Conservation (phyloP, 2,888 invertebrate species). For the Leucozona laternaria region DNA sequence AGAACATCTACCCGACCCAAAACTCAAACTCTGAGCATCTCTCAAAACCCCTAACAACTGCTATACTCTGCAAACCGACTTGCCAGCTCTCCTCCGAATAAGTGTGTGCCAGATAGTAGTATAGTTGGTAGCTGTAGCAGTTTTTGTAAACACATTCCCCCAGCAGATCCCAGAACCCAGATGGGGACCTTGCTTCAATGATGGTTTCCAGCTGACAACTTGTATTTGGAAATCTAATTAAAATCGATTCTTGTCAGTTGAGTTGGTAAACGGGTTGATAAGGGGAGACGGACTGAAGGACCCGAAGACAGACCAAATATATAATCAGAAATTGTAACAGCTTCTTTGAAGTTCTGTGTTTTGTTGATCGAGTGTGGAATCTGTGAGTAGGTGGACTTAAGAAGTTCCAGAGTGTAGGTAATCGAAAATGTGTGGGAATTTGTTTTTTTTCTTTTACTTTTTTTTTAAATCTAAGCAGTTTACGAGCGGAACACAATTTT, state of each 20-base stretch:
- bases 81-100: constrained; percentile 16
- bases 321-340: constrained; percentile 61
- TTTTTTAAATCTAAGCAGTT: constrained; percentile 6
- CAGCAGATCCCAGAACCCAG: constrained; percentile 16
- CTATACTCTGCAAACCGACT: constrained; percentile 2
- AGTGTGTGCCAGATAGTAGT: constrained; percentile 25
- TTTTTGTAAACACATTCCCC: constrained; percentile 49
- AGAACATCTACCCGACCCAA: constrained; percentile 24
- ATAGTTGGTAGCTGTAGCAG: constrained; percentile 15
- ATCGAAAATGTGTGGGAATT: constrained; percentile 25
- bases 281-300: constrained; percentile 1
- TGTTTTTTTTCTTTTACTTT: neutral
- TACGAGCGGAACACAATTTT: neutral
- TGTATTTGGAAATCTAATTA: constrained; percentile 67
- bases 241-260: constrained; percentile 71
- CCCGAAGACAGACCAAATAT: constrained; percentile 17
- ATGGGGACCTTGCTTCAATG: constrained; percentile 31
- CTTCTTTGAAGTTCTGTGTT: constrained; percentile 46
- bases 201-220: constrained; percentile 43
- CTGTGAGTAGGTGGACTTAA: constrained; percentile 50
- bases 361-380: constrained; percentile 54
- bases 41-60: constrained; percentile 22
- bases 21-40: neutral
- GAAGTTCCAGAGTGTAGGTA: constrained; percentile 17
- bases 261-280: constrained; percentile 38